phyloP scores from a whole-genome alignment of 2,888 invertebrate species.

The Neoascia interrupta region DNA sequence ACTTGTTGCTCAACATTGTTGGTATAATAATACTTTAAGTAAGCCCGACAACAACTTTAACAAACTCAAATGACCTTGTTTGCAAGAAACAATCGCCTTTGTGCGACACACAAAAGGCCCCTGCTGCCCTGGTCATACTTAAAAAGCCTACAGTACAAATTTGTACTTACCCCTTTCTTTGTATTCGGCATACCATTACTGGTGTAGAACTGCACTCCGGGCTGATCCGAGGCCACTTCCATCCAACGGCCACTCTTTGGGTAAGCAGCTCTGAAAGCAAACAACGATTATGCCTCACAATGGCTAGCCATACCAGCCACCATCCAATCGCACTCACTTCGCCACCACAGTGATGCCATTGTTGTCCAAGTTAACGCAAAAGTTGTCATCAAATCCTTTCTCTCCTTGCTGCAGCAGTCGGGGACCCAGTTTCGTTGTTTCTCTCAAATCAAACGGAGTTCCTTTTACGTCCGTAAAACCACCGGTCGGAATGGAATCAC shows the following conservation, averaged over 20 bases:
- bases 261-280: constrained; percentile 82
- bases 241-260: constrained; percentile 86
- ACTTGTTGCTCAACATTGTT: too few species aligned
- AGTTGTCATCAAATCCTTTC: constrained; percentile 91
- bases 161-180: constrained; percentile 76
- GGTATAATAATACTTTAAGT: too few species aligned
- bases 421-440: constrained; percentile 83
- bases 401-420: constrained; percentile 85
- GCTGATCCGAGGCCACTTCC: constrained; percentile 91
- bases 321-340: constrained; percentile 78
- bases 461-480: constrained; percentile 84
- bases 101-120: too few species aligned
- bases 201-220: constrained; percentile 95
- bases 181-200: constrained; percentile 86
- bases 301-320: neutral
- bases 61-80: too few species aligned
- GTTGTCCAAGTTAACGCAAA: constrained; percentile 82
- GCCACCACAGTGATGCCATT: constrained; percentile 82
- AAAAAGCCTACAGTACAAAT: neutral
- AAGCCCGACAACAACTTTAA: too few species aligned
- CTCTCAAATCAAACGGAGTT: constrained; percentile 87
- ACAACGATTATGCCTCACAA: too few species aligned
- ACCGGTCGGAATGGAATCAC: constrained; percentile 87
- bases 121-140: too few species aligned
- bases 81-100: too few species aligned